Evolutionary conservation across 2,113 vertebrate species (phyloP), one percentile per base, ranked within the genome.

Genomic region (Dendropsophus ebraccatus): DNA sequence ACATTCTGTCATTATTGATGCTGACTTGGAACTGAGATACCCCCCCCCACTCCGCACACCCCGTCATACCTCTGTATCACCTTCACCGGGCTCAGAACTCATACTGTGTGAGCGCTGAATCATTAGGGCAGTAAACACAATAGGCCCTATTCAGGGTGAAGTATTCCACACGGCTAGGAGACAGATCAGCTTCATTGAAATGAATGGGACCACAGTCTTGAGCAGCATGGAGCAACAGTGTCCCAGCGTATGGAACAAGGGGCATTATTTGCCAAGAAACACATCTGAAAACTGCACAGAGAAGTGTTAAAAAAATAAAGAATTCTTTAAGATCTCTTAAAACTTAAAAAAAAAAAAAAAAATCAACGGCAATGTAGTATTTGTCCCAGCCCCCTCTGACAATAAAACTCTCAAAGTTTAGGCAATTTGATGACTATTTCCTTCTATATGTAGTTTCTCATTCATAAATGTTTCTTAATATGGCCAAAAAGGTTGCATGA

Each of bases 61-160:
- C 67, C 67, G 19, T 70, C 67, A 70, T 56, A 83, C 65, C 49
- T 72, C 81, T 72, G 65, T 72, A 58, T 75, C 65, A 83, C 82
- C 82, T 83, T 83, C 35, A 30, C 52, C 10, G 21, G 56, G 49
- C 70, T 56, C 16, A 74, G 82, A 75, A 75, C 32, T 23, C 82
- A 83, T 83, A 83, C 82, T 83, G 69, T 72, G 65, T 58, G 82
- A 37, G 69, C 50, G 37, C 32, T 67, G 80, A 82, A 82, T 82
- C 80, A 82, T 82, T 69, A 82, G 45, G 45, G 56, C 47, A n/a
- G 47, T 52, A 70, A 70, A 83, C 81, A 83, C 81, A 83, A 83
- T 83, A 83, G 81, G 23, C 45, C 49, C 81, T 81, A 72, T 83
- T 83, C 81, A 83, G 81, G 30, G 58, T 70, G 45, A 82, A 82